Evolutionary conservation across 2,797 vertebrate species (phyloP), one percentile per base, ranked within the genome.

Genomic region (Notamacropus eugenii): DNA sequence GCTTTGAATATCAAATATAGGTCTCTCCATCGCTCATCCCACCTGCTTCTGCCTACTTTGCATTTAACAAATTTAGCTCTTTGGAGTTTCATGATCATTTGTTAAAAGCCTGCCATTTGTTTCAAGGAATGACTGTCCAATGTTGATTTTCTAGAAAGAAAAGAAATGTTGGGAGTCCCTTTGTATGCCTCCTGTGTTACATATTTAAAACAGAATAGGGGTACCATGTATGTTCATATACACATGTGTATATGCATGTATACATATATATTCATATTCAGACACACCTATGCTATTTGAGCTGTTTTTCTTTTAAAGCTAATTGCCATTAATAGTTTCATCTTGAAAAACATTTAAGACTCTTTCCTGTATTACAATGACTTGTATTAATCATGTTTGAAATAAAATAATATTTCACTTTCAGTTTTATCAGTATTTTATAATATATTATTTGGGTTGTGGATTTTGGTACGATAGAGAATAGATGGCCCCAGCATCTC

Each of bases 1-100:
- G 90, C 91, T 54, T 93, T 96, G 31, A 96, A 96, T 82, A 67
- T 56, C 93, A 29, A 90, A 93, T 92, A 93, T 94, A 94, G 93
- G 40, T 46, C n/a, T 82, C 40, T 40, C 40, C 22, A 40, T 87
- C 54, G 52, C 55, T 97, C 74, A 82, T 96, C 67, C n/a, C 29
- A 40, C 11, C 12, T 5, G 8, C 40, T 46, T 46, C 19, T 46
- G 40, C 40, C 22, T 82, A 3, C 19, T 9, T 24, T 82, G 9
- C 22, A 54, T 95, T 91, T 91, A 92, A n/a, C 91, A 90, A 95
- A 91, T 1, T 90, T 93, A 57, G n/a, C 67, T 95, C 82, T 57
- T 93, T 58, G 96, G 93, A 82, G 55, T 94, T 95, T 59, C 56
- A 62, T 62, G 93, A 96, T 93, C 92, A 31, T 93, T 82, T 34